Evolutionary conservation across 2,113 vertebrate genomes (phyloP), one percentile per base, ranked within the genome.

Genomic region (Periophthalmodon schlosseri): DNA sequence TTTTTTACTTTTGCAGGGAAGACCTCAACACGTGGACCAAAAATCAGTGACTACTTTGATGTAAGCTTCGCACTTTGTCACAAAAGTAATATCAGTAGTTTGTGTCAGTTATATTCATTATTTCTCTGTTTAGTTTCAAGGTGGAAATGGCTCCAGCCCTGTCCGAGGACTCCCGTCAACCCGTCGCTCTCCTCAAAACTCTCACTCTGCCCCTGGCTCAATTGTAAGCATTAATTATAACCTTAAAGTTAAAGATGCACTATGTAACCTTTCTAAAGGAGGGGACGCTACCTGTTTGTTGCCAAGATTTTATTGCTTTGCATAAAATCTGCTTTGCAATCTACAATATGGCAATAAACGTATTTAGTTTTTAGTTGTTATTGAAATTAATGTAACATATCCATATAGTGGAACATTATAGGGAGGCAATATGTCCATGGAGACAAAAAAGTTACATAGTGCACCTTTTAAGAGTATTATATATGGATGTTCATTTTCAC

Each of bases 31-130:
- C 95, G 96, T 84, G 95, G 96, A 83, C 95, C 95, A 80, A 99
- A 99, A 93, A 99, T 99, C 91, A 99, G 97, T 70, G 98, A 99
- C 92, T 99, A 97, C 92, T 99, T 99, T 94, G 97, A 99, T 83
- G 98, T 99, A 94, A 95, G 95, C 88, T 34, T 72, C 49, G 7
- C 2, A 2, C 9, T 13, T 20, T 54, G 4, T 21, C 5, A 0
- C 65, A 47, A 21, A 21, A 21, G 49, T 24, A 49, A 16, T 23
- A 23, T 9, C 28, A 14, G 13, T 50, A 0, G 6, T 33, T 68
- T 69, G 34, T 68, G 2, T 0, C 10, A 8, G 44, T 58, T 60
- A 13, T 77, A 16, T 24, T 14, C 69, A 7, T 5, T 10, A 4
- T 5, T 18, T 69, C 7, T 78, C 10, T 76, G 57, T 72, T 67